Evolutionary conservation across 2,888 invertebrate species (phyloP).

Genomic region (Cosmia pyralina): DNA sequence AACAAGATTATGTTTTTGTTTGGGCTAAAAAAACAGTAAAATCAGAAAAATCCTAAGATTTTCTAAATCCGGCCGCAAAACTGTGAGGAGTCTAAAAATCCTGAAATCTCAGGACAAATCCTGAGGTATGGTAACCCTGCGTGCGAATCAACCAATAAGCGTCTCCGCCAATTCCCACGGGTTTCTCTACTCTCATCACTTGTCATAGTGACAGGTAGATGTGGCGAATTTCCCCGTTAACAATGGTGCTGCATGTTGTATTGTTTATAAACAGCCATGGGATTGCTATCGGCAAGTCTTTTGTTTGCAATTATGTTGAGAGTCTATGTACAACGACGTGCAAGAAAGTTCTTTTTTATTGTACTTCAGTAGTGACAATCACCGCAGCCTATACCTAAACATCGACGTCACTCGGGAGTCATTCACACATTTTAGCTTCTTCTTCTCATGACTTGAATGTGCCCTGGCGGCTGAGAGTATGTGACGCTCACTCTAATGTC

Average conservation of each 20-base stretch:
- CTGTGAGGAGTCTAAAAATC: neutral
- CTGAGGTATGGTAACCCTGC: neutral
- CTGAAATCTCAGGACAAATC: neutral
- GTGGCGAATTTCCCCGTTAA: slow-evolving; percentile 52
- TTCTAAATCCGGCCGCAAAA: neutral
- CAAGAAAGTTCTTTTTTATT: slow-evolving; percentile 9
- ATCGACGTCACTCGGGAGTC: neutral
- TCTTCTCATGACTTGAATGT: no score
- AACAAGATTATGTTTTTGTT: no score
- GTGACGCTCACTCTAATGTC: no score
- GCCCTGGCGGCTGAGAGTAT: no score
- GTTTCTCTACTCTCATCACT: slow-evolving; percentile 51
- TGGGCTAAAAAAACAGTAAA: no score
- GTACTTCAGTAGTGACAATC: neutral
- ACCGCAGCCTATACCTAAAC: neutral
- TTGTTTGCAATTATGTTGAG: slow-evolving; percentile 33
- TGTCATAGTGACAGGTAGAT: slow-evolving; percentile 33
- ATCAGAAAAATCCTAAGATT: neutral
- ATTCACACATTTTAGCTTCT: neutral
- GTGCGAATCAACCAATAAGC: no score
- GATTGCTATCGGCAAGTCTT: slow-evolving; percentile 38
- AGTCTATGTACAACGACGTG: slow-evolving; percentile 11
- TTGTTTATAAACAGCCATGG: slow-evolving; percentile 47
- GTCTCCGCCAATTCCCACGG: slow-evolving; percentile 52
- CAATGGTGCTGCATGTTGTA: slow-evolving; percentile 44